Evolutionary conservation across 2,113 vertebrate genomes (phyloP).

Genomic region (Mellivora capensis): DNA sequence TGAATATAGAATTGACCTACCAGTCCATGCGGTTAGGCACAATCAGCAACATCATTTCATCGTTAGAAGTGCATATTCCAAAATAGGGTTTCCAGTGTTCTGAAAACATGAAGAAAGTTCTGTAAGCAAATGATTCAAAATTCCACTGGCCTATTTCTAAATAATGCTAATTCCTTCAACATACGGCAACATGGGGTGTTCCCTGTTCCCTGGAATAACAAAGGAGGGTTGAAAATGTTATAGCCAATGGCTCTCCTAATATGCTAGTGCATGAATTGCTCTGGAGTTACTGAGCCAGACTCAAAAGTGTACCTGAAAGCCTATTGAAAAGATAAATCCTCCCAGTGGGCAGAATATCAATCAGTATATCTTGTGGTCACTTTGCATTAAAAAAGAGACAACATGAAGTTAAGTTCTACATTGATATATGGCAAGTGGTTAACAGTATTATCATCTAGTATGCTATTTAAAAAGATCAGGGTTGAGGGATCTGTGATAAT

Average conservation of each 20-base stretch:
- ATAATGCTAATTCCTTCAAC: background rate
- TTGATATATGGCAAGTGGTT: background rate
- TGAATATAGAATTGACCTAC: background rate
- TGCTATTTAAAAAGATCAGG: background rate
- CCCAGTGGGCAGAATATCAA: background rate
- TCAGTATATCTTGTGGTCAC: background rate
- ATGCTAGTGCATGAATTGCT: background rate
- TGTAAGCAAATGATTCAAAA: background rate
- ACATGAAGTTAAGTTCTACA: background rate
- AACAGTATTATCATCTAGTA: background rate
- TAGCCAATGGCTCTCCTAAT: background rate
- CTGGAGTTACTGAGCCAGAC: background rate
- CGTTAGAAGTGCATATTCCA: background rate
- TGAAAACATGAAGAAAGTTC: background rate
- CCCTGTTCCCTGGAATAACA: background rate
- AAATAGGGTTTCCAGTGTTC: background rate
- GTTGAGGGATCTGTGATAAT: background rate
- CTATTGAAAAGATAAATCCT: background rate
- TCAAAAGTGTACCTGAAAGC: background rate
- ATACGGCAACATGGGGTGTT: background rate
- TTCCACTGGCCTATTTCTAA: background rate
- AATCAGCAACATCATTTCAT: background rate
- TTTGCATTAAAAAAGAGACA: background rate
- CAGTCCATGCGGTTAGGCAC: background rate
- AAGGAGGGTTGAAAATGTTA: background rate